These are phyloP conservation scores for Eurosta solidaginis DNA, from an alignment of 1,140 invertebrate species.

Conservation along the genomic window DNA sequence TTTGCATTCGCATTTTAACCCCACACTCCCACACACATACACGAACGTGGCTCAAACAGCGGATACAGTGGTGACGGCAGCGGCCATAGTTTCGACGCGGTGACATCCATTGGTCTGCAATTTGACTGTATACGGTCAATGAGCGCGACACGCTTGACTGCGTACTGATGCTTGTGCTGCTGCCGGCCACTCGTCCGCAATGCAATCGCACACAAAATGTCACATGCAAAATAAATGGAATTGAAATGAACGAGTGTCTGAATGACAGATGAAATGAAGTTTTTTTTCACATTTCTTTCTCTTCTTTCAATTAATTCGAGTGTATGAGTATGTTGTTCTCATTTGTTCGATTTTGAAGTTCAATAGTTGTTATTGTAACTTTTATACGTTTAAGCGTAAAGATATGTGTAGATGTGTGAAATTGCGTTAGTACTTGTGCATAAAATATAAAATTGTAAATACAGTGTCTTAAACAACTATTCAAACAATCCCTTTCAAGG, in stretches of 20 bases:
- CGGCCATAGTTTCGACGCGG: too few species aligned
- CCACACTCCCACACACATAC: too few species aligned
- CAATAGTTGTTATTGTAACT: neutral
- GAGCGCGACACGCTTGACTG: constrained; percentile 9
- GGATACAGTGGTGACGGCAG: neutral
- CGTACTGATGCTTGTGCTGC: neutral
- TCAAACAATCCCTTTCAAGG: too few species aligned
- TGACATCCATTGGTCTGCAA: constrained; percentile 9
- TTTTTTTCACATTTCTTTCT: constrained; percentile 26
- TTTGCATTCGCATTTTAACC: neutral
- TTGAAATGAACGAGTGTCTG: constrained; percentile 46
- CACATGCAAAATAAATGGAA: constrained; percentile 51
- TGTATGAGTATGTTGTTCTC: neutral
- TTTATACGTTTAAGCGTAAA: neutral
- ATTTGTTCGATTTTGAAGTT: neutral
- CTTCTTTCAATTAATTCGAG: neutral
- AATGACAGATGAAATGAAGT: constrained; percentile 47
- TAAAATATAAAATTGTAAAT: neutral
- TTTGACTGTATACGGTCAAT: constrained; percentile 5
- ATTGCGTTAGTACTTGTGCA: constrained; percentile 12
- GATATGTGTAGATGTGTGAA: constrained; percentile 7
- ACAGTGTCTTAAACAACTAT: neutral
- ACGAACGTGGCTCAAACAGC: too few species aligned
- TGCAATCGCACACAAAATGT: constrained; percentile 43
- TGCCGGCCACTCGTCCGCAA: constrained; percentile 21